A percentile compares a stretch with the other conserved stretches of the same genome.
phyloP scores from a whole-genome alignment of 1,140 invertebrate species.

The Caenorhabditis briggsae region DNA sequence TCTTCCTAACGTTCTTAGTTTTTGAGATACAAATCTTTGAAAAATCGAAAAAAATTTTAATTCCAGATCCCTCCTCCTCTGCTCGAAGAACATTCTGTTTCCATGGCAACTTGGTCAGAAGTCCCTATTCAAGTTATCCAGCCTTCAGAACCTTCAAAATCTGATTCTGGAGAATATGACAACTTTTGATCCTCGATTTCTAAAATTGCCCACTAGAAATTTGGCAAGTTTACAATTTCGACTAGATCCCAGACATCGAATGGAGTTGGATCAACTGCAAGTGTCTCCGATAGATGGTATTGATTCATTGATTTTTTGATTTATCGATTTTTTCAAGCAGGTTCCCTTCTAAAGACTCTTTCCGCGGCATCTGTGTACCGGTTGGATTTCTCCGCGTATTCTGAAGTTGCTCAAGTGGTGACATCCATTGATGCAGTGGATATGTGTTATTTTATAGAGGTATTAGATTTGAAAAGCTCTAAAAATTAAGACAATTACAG shows the following conservation, averaged over 20 bases:
- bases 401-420: conserved; percentile 21
- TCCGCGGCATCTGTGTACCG: not conserved
- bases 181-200: not conserved
- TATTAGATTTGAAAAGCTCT: not conserved
- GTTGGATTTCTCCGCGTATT: conserved; percentile 10
- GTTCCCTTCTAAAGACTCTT: not conserved
- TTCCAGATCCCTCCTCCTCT: conserved; percentile 26
- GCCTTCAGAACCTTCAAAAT: not conserved
- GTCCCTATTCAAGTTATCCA: not conserved
- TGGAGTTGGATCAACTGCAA: not conserved
- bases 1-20: too few relatives aligned
- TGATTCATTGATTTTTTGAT: not conserved
- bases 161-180: conserved; percentile 43
- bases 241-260: not conserved
- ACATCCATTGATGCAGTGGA: not conserved
- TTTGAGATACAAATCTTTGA: not conserved
- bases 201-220: not conserved
- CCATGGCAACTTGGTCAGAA: conserved; percentile 31
- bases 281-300: not conserved
- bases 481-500: not conserved
- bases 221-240: conserved; percentile 20
- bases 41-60: not conserved
- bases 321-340: not conserved
- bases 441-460: conserved; percentile 35
- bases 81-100: not conserved